These are phyloP conservation scores for Glyphotaelius pellucidus DNA, from an alignment of 2,888 invertebrate genomes.

Conservation along the genomic window DNA sequence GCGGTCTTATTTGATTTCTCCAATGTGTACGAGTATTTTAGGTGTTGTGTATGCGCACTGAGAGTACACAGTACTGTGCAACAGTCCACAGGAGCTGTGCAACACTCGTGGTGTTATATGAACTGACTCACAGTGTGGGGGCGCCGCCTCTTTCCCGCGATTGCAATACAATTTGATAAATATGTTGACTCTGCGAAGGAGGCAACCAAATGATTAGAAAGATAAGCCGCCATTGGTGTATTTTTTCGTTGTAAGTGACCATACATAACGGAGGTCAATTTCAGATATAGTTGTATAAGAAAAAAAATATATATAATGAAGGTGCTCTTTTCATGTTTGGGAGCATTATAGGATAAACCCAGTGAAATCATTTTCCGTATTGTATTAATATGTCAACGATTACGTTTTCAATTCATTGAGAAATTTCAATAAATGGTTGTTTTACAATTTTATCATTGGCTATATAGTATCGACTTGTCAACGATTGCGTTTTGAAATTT, in stretches of 20 bases:
- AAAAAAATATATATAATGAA: not conserved
- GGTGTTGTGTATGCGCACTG: not conserved
- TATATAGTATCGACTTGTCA: no score
- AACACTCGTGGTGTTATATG: no score
- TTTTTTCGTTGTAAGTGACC: conserved; percentile 18
- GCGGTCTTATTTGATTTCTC: not conserved
- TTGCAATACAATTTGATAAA: conserved; percentile 32
- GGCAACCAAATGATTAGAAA: not conserved
- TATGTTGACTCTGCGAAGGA: conserved; percentile 10
- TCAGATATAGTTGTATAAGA: not conserved
- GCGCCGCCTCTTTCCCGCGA: conserved; percentile 10
- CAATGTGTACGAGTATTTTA: not conserved
- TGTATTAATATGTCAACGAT: no score
- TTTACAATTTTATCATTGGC: no score
- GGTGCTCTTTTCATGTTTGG: no score
- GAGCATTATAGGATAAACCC: not conserved
- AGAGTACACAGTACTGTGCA: not conserved
- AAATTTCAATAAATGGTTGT: no score
- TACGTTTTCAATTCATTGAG: no score
- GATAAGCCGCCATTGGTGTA: conserved; percentile 30
- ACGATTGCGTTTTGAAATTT: no score
- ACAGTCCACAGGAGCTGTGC: no score
- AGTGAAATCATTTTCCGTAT: not conserved
- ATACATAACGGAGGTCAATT: not conserved
- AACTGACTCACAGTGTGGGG: not conserved